Evolutionary conservation across 2,888 invertebrate species (phyloP), one percentile per base, ranked within the genome.

Genomic region (Drosophila nr. perissopoda): DNA sequence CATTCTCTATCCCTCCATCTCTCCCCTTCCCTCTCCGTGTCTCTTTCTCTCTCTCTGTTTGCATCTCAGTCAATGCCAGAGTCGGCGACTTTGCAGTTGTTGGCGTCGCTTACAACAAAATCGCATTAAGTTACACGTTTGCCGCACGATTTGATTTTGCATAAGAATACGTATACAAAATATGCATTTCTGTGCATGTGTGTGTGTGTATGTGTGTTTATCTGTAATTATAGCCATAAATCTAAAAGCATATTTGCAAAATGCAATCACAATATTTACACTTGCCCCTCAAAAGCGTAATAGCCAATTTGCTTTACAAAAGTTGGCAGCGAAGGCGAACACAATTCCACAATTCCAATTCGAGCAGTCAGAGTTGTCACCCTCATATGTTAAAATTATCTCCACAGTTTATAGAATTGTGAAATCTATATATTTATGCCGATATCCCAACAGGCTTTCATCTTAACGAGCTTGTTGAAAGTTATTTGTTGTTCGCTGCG

Each of bases 181-280:
- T 38, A 56, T 42, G 18, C 10, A 34, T 40, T 36, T 34, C 10
- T 48, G 34, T 48, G 10, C 27, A 25, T 16, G 46, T 21, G 11
- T 21, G 16, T 21, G 2, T 21, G 21, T 46, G 18, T 46, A 5
- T 64, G 36, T 27, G 33, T 53, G 56, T 60, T 71, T 79, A 83
- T 78, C 78, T 76, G 79, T 86, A 87, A 91, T 90, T 90, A 78
- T 70, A 53, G 77, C 59, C 76, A 91, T 91, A 90, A 91, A 91
- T 91, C 91, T 90, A 80, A 76, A 65, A 65, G 52, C 53, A 13
- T 48, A 81, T 76, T 76, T 74, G 77, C 83, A 84, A 89, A 89
- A 75, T 73, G 76, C 82, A 82, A 88, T 90, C 91, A 90, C 78
- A 91, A 90, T 88, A 91, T 91, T 91, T 90, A 76, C 86, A 82